Base-by-base conservation (phyloP, 2,113 vertebrate species). In the Sylvilagus bachmani region DNA sequence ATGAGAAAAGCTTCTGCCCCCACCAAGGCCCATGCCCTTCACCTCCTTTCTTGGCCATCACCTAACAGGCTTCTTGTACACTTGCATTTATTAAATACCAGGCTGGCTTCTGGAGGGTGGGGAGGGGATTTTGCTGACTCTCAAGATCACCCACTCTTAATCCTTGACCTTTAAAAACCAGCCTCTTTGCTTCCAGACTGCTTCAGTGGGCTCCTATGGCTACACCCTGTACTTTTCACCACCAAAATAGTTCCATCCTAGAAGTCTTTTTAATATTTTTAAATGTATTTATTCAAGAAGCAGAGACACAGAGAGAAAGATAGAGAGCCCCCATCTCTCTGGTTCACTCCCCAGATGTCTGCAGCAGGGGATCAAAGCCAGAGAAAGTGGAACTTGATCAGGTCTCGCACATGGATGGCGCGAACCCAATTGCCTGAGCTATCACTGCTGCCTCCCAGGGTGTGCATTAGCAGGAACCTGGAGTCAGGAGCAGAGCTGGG, bases 111-210 rank as follows among this genome's bases (percentile, higher is more conserved):
- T 92, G 44, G 12, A 19, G 27, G 22, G 33, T 31, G 25, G 29
- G 44, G 44, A 8, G 77, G 12, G n/a, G 38, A 17, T 58, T 91
- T 92, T 75, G 38, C 62, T 58, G 69, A 38, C 53, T 61, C 73
- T 53, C 4, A 75, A 85, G 33, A 29, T 44, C 78, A 64, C 44
- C n/a, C 24, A 74, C 31, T 94, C 67, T 85, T 78, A 80, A n/a
- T 79, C 49, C 80, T 67, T 83, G 80, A 78, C 36, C n/a, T 89
- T 95, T 91, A 80, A 67, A n/a, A 86, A 70, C 55, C 53, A 75
- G 17, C 3, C 1, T 81, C 80, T 84, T 89, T 61, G 21, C 38
- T 88, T 92, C 67, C 29, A 53, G 19, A 53, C 61, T 80, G 69
- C 14, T 22, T 62, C 17, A 25, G 29, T 80, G 79, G 62, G 62